A percentile compares a stretch with the other conserved stretches of the same genome.
phyloP scores from a whole-genome alignment of 2,113 vertebrate genomes.

The Herpailurus yagouaroundi region DNA sequence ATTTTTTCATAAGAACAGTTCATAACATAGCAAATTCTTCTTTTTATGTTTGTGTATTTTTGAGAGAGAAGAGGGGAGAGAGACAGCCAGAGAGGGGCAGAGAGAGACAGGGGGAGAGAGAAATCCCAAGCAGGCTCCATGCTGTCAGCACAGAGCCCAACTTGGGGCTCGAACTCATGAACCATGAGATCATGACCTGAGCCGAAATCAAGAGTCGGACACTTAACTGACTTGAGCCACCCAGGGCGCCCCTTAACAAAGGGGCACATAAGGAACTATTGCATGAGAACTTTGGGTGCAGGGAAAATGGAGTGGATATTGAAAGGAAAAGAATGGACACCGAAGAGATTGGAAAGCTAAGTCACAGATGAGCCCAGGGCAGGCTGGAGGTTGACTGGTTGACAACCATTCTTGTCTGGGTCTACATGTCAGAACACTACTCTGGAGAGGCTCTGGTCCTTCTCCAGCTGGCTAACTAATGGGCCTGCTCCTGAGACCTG shows the following conservation, averaged over 20 bases:
- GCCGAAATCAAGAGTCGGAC: no score
- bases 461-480: conserved; percentile 19
- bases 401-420: neutral
- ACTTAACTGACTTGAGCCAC: no score
- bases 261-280: neutral
- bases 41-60: no score
- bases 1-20: neutral
- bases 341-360: neutral
- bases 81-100: no score
- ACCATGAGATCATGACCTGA: no score
- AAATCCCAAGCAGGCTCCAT: no score
- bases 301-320: no score
- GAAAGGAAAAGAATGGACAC: neutral
- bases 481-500: neutral
- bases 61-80: no score
- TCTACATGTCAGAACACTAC: neutral
- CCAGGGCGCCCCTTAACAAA: no score
- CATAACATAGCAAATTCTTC: neutral
- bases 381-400: neutral
- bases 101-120: no score
- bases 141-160: no score
- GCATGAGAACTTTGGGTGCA: neutral
- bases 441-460: neutral
- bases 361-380: neutral
- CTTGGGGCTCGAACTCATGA: no score